Evolutionary conservation across 2,113 vertebrate species (phyloP), one percentile per base, ranked within the genome.

Genomic region (Bucco capensis): DNA sequence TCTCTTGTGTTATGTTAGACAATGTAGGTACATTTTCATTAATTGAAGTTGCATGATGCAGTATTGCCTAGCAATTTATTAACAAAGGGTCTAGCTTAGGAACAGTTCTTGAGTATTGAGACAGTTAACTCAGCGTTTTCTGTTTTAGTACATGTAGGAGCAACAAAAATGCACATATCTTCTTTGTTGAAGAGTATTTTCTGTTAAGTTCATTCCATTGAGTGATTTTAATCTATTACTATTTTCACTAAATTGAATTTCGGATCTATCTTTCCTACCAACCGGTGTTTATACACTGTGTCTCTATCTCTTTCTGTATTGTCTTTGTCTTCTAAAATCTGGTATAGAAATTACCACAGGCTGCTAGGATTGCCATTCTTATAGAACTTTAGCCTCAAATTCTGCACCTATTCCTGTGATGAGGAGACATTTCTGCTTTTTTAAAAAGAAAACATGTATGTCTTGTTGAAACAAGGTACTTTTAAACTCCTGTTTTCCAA

Each of bases 391-490:
- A 30, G 28, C 24, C 24, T 23, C 46, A 70, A 53, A 38, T 73
- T 8, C 37, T 91, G 25, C 7, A 22, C 14, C 12, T 74, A 0
- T 14, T 81, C 14, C 57, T n/a, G n/a, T 88, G 23, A 38, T n/a
- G 10, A 16, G 35, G 50, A 47, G 62, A 30, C 24, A 17, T 73
- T 81, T 67, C n/a, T 24, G n/a, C n/a, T 47, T 33, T 56, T n/a
- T 53, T 38, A 1, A 17, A 44, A 53, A 72, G 37, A 28, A 14
- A 14, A 18, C 0, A 0, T 5, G 1, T 57, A 18, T 4, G 9
- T 40, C 33, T 44, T 64, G 8, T 66, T 86, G 61, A 50, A 84
- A 75, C 13, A 56, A 33, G 17, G 4, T 62, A 4, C 3, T 70
- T 62, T 65, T 62, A 54, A 69, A 60, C 15, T 72, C 15, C 12